These are phyloP conservation scores for Biston betularia DNA, from an alignment of 2,888 invertebrate species.

Conservation along the genomic window DNA sequence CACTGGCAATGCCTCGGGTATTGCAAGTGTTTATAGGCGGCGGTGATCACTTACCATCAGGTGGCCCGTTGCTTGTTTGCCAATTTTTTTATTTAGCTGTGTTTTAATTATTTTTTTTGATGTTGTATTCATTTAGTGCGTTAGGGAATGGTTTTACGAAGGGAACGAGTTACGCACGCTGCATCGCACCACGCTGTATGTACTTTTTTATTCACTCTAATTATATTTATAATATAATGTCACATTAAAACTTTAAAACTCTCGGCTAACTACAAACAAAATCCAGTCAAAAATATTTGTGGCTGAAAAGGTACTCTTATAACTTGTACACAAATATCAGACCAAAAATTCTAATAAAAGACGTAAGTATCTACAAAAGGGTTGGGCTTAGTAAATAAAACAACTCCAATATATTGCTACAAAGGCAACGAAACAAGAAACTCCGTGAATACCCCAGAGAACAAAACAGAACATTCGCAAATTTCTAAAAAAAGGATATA, in stretches of 20 bases:
- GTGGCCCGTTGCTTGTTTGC: too few species aligned
- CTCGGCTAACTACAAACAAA: background rate
- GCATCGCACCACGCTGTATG: too few species aligned
- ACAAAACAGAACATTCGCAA: slow-evolving; percentile 64
- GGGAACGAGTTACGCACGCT: too few species aligned
- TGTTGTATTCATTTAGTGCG: too few species aligned
- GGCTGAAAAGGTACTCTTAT: background rate
- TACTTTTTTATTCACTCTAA: too few species aligned
- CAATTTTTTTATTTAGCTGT: too few species aligned
- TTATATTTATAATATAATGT: too few species aligned
- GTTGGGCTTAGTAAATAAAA: slow-evolving; percentile 58
- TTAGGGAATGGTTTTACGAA: too few species aligned
- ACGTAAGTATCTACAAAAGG: slow-evolving; percentile 37
- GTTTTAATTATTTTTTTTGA: too few species aligned
- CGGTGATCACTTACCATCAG: too few species aligned
- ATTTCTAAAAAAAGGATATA: slow-evolving; percentile 68
- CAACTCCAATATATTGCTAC: slow-evolving; percentile 61
- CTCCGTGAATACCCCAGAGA: slow-evolving; percentile 65
- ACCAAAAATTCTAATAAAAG: slow-evolving; percentile 24
- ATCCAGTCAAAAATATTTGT: slow-evolving; percentile 1
- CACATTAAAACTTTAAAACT: background rate
- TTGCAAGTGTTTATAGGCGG: too few species aligned
- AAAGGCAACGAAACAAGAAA: slow-evolving; percentile 66
- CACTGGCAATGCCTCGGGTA: too few species aligned
- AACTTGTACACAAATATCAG: slow-evolving; percentile 10